Evolutionary conservation across 2,888 invertebrate species (phyloP).

Genomic region (Sepiola atlantica): DNA sequence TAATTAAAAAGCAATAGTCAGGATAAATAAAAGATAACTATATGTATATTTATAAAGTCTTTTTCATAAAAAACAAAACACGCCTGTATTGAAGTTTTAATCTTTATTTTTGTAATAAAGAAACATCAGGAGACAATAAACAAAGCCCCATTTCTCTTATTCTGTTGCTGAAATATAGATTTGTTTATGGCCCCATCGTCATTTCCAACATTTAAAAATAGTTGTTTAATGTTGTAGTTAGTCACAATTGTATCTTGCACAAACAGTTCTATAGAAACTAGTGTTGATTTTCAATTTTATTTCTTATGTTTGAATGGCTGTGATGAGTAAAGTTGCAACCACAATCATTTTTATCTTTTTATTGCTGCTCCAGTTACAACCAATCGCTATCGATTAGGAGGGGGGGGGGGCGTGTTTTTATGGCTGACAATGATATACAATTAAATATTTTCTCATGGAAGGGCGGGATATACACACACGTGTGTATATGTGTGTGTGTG

Average conservation of each 20-base stretch:
- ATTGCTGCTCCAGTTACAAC: not conserved
- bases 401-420: no score
- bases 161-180: not conserved
- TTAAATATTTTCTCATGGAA: no score
- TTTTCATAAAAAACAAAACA: not conserved
- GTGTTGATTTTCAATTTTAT: not conserved
- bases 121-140: not conserved
- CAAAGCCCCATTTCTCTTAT: not conserved
- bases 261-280: not conserved
- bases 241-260: not conserved
- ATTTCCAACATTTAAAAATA: no score
- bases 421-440: no score
- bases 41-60: no score
- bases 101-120: conserved; percentile 15
- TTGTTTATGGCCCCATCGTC: not conserved
- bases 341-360: not conserved
- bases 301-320: not conserved
- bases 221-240: not conserved
- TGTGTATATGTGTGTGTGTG: no score
- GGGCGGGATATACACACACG: no score
- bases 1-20: no score
- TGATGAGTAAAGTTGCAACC: not conserved
- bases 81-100: not conserved
- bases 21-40: no score
- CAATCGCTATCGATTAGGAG: not conserved